Evolutionary conservation across 2,113 vertebrate genomes (phyloP).

Genomic region (Sturnus vulgaris): DNA sequence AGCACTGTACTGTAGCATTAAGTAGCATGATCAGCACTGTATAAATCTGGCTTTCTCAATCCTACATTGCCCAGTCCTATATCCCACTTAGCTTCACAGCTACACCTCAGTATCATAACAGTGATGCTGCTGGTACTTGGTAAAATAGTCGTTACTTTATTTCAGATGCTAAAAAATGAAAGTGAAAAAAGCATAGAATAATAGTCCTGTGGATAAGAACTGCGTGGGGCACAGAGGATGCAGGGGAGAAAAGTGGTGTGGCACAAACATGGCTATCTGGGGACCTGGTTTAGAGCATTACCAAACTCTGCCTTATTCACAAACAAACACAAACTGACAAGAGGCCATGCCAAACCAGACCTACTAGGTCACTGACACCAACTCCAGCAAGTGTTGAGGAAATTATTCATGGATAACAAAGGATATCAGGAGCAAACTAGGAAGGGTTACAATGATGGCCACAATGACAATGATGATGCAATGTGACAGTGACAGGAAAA

Average conservation of each 20-base stretch:
- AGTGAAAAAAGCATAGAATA: neutral
- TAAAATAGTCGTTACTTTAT: neutral
- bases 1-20: neutral
- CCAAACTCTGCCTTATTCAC: neutral
- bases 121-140: neutral
- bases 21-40: neutral
- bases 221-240: neutral
- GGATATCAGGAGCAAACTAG: neutral
- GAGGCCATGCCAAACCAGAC: neutral
- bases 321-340: neutral
- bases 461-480: neutral
- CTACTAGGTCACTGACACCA: neutral
- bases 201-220: neutral
- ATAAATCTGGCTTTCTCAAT: neutral
- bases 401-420: neutral
- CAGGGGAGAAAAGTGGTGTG: fast-evolving
- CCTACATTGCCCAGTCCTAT: too few species aligned
- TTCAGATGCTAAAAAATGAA: neutral
- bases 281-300: neutral
- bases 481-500: neutral
- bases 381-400: fast-evolving
- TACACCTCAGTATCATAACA: neutral
- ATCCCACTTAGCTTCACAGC: fast-evolving
- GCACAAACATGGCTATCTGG: neutral
- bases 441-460: neutral